Conservation (phyloP, 2,113 vertebrate genomes). For the Orientallactaga bullata region DNA sequence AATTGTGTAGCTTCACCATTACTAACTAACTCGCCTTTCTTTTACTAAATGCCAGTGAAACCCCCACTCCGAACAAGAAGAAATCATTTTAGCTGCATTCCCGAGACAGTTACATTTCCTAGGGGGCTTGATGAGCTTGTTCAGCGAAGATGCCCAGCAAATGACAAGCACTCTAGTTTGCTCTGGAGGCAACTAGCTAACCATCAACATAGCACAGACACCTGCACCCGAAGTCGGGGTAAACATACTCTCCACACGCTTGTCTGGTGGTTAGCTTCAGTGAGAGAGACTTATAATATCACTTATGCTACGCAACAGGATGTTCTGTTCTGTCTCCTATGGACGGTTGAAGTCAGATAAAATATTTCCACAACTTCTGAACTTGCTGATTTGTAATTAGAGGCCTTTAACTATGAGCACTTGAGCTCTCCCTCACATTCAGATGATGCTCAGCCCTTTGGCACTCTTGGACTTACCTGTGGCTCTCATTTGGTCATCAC, state of each 20-base stretch:
- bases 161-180: background rate
- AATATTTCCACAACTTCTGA: background rate
- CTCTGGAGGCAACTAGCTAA: background rate
- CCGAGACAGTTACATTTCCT: slow-evolving; percentile 32
- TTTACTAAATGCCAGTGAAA: slow-evolving; percentile 17
- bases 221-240: background rate
- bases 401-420: background rate
- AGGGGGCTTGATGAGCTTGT: background rate
- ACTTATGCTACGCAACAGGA: background rate
- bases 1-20: slow-evolving; percentile 9
- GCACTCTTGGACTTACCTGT: background rate
- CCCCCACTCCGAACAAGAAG: slow-evolving; percentile 19
- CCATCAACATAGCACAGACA: background rate
- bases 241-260: background rate
- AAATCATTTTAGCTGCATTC: slow-evolving; percentile 26
- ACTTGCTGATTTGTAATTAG: background rate
- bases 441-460: background rate
- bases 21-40: background rate
- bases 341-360: background rate
- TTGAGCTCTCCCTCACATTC: background rate
- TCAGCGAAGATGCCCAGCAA: background rate
- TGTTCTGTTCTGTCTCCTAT: background rate
- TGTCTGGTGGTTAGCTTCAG: background rate
- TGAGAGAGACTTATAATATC: background rate
- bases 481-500: background rate